Conservation (phyloP, 2,888 invertebrate genomes). For the Laothoe populi region DNA sequence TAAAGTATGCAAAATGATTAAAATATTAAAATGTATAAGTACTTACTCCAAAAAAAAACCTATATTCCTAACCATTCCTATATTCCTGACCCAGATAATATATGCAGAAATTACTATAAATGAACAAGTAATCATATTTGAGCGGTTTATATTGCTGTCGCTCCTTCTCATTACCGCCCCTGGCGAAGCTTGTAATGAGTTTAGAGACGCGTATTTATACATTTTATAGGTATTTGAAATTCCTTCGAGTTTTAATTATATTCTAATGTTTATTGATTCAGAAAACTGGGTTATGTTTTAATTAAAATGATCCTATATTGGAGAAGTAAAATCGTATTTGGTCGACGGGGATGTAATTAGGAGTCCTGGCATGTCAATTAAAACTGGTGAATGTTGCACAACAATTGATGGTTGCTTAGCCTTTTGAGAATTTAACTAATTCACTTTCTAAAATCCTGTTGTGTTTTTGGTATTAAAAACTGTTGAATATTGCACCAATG, state of each 20-base stretch:
- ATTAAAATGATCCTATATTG: conserved; percentile 5
- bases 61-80: too few species aligned
- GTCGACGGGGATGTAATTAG: neutral
- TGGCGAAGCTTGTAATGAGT: conserved; percentile 17
- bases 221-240: conserved; percentile 15
- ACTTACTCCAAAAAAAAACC: too few species aligned
- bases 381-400: neutral
- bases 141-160: neutral
- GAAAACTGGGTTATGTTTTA: conserved; percentile 17
- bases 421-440: too few species aligned
- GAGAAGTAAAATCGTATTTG: neutral
- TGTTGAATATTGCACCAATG: too few species aligned
- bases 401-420: too few species aligned
- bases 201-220: conserved; percentile 16
- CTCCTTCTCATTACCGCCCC: conserved; percentile 16
- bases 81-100: too few species aligned
- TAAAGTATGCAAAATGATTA: too few species aligned
- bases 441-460: too few species aligned
- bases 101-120: neutral
- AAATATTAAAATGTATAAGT: too few species aligned
- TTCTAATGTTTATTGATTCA: conserved; percentile 21
- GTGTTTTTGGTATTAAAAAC: too few species aligned
- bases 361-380: neutral
- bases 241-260: conserved; percentile 20
- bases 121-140: neutral